Conservation (phyloP, 2,797 vertebrate species). For the Eulemur coronatus region DNA sequence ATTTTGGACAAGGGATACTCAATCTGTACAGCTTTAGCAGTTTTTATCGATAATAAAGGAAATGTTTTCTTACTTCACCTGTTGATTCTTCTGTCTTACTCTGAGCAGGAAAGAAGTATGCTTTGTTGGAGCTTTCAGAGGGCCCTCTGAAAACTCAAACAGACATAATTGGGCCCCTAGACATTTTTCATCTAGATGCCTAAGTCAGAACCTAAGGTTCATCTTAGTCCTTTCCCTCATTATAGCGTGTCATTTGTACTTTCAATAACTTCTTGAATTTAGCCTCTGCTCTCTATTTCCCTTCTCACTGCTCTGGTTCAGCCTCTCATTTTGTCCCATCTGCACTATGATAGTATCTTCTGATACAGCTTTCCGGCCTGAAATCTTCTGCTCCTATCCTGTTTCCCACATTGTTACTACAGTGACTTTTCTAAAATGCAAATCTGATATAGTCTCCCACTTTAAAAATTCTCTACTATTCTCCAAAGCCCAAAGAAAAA, state of each 20-base stretch:
- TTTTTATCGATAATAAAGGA: slow-evolving; percentile 27
- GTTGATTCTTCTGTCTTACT: slow-evolving; percentile 13
- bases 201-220: neutral
- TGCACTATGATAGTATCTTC: neutral
- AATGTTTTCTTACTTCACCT: slow-evolving; percentile 30
- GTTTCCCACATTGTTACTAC: neutral
- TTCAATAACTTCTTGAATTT: slow-evolving; percentile 3
- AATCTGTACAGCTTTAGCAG: neutral
- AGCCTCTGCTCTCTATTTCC: neutral
- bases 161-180: neutral
- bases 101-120: neutral
- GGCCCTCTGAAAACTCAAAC: neutral
- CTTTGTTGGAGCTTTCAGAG: neutral
- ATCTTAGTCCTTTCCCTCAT: neutral
- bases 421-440: slow-evolving; percentile 24
- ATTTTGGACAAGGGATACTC: neutral
- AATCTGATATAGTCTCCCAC: neutral
- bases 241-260: neutral
- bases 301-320: neutral
- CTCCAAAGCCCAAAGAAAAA: neutral
- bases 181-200: neutral
- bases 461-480: slow-evolving; percentile 29
- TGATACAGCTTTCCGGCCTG: neutral
- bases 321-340: slow-evolving; percentile 6
- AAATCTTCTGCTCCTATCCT: slow-evolving; percentile 1